Evolutionary conservation across 2,888 invertebrate genomes (phyloP).

Genomic region (Deroplatys truncata): DNA sequence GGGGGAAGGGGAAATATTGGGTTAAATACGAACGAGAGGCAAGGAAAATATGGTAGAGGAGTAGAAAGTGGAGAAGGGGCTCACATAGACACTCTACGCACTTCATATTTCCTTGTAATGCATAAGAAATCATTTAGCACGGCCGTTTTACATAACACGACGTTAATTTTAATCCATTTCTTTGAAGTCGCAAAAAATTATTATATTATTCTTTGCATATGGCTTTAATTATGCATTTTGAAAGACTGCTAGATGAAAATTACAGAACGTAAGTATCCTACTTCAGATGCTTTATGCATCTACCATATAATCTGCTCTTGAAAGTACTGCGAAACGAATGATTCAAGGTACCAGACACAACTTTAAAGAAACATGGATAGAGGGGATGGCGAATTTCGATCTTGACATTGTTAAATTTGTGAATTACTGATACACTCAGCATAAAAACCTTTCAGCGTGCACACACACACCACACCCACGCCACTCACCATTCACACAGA

Average conservation of each 20-base stretch:
- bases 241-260: background rate
- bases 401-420: too few relatives aligned
- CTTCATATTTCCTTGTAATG: background rate
- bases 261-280: background rate
- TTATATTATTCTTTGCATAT: background rate
- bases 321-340: background rate
- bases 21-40: background rate
- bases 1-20: background rate
- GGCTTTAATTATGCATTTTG: background rate
- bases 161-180: background rate
- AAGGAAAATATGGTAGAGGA: background rate
- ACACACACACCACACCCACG: too few relatives aligned
- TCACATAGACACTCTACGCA: background rate
- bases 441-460: too few relatives aligned
- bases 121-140: background rate
- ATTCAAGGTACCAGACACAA: too few relatives aligned
- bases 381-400: too few relatives aligned
- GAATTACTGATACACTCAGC: too few relatives aligned
- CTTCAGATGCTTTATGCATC: background rate
- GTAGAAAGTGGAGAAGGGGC: background rate
- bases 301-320: background rate
- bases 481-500: too few relatives aligned
- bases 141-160: background rate
- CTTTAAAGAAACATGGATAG: too few relatives aligned
- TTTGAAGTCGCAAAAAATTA: background rate